A percentile compares a stretch with the other conserved stretches of the same genome.
phyloP scores from a whole-genome alignment of 1,140 invertebrate genomes.

The Apocrypta bakeri region DNA sequence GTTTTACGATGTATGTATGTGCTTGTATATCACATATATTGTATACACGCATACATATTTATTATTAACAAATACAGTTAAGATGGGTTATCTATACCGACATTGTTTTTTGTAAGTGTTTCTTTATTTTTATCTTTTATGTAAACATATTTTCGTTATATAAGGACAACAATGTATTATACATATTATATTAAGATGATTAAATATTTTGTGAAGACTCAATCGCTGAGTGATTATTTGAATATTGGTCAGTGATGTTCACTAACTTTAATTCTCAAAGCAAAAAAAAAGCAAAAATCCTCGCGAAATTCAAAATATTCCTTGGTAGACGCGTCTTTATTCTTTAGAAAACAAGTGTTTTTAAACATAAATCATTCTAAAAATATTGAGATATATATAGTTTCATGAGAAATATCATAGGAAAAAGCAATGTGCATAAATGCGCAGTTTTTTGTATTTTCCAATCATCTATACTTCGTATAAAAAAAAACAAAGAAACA shows the following conservation, averaged over 20 bases:
- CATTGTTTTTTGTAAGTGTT: conserved; percentile 46
- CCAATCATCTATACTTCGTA: background rate
- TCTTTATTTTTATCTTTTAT: conserved; percentile 44
- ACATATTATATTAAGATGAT: conserved; percentile 34
- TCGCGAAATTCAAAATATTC: background rate
- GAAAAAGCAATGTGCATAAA: background rate
- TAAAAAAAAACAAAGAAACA: background rate
- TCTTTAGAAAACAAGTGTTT: background rate
- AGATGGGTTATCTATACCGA: conserved; percentile 39
- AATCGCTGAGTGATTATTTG: conserved; percentile 43
- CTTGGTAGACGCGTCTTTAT: no score
- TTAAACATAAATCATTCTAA: background rate
- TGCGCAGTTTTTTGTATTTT: background rate
- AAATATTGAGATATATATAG: background rate
- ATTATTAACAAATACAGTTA: conserved; percentile 45
- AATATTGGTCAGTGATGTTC: conserved; percentile 4
- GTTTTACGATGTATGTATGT: no score
- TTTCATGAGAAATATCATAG: background rate
- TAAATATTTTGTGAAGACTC: conserved; percentile 50
- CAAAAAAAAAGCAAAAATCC: no score
- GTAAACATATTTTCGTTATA: conserved; percentile 38
- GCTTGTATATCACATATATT: no score
- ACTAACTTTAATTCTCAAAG: background rate
- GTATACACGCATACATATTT: conserved; percentile 44
- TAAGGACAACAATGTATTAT: conserved; percentile 37